Percentiles rank a stretch among this genome's conserved stretches.
Conservation (phyloP, 2,888 invertebrate species). For the Yponomeuta cagnagella region DNA sequence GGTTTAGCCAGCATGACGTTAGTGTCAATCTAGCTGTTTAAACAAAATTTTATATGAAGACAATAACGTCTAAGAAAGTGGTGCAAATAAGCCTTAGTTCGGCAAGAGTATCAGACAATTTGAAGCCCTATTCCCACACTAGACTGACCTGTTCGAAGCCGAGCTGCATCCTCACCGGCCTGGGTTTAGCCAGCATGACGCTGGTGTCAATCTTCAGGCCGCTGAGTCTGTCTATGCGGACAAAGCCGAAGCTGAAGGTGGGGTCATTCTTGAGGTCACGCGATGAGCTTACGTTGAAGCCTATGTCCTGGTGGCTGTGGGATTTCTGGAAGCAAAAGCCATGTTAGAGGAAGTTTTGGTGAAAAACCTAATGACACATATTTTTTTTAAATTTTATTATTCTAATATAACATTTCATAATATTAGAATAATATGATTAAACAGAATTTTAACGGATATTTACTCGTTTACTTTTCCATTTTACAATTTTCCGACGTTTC, state of each 20-base stretch:
- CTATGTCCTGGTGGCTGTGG: conserved; percentile 82
- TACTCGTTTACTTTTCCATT: too few species aligned
- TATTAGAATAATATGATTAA: too few species aligned
- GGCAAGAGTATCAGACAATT: neutral
- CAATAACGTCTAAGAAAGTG: too few species aligned
- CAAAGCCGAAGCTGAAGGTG: conserved; percentile 78
- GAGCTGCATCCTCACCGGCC: conserved; percentile 79
- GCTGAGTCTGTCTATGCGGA: conserved; percentile 77
- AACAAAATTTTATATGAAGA: too few species aligned
- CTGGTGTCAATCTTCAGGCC: conserved; percentile 78
- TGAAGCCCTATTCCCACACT: neutral
- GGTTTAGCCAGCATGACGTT: too few species aligned
- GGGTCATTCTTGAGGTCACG: conserved; percentile 76
- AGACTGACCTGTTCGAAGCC: conserved; percentile 64
- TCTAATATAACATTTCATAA: too few species aligned
- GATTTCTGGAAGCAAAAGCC: conserved; percentile 71
- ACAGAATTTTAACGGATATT: too few species aligned
- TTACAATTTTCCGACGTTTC: too few species aligned
- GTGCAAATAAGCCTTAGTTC: too few species aligned
- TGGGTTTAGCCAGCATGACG: conserved; percentile 78
- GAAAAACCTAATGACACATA: too few species aligned
- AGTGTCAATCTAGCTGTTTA: too few species aligned
- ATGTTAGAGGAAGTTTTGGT: neutral
- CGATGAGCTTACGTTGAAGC: conserved; percentile 81
- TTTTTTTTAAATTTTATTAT: too few species aligned